Percentiles rank a stretch among this genome's conserved stretches.
phyloP scores from a whole-genome alignment of 2,113 vertebrate species.

The Formicarius rufipectus region DNA sequence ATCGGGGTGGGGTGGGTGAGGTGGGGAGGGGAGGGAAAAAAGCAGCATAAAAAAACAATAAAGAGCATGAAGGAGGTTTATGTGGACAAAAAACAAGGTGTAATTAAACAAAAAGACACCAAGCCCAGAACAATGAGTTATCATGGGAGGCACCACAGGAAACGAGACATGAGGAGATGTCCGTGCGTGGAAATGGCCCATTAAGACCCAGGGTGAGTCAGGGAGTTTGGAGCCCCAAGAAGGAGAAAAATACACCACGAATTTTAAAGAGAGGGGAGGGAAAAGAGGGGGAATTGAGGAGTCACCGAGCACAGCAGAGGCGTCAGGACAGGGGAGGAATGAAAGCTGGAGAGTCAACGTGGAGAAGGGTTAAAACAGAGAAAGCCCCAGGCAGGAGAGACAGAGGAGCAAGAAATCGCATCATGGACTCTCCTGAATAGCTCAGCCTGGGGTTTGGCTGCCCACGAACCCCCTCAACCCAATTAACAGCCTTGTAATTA shows the following conservation, averaged over 20 bases:
- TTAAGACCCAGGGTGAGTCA: conserved; percentile 20
- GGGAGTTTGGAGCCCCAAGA: background rate
- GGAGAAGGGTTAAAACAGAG: background rate
- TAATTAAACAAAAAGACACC: conserved; percentile 41
- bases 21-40: background rate
- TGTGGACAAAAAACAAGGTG: background rate
- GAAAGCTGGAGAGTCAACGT: background rate
- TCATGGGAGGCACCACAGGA: background rate
- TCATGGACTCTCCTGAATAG: conserved; percentile 69
- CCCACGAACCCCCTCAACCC: background rate
- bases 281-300: background rate
- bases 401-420: background rate
- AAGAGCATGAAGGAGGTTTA: conserved; percentile 46
- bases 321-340: background rate
- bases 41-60: conserved; percentile 24
- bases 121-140: background rate
- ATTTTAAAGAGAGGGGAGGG: background rate
- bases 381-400: background rate
- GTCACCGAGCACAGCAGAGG: background rate
- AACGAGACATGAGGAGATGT: background rate
- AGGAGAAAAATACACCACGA: background rate
- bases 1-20: too few species aligned
- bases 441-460: background rate
- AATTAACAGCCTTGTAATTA: background rate
- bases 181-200: background rate